Evolutionary conservation across 2,888 invertebrate genomes (phyloP).

Genomic region (Stenolophus ochropezus): DNA sequence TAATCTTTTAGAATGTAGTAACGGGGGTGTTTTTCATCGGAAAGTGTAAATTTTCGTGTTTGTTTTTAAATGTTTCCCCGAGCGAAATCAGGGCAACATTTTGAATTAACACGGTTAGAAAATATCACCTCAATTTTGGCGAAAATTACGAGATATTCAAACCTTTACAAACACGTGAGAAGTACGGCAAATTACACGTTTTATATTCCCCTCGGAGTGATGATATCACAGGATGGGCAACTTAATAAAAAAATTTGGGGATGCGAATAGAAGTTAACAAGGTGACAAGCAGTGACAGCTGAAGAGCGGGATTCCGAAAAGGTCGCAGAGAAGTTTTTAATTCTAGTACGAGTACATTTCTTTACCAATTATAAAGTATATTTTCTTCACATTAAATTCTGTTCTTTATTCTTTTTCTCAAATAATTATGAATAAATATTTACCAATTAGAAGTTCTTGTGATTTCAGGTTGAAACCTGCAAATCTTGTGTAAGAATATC

Average conservation of each 20-base stretch:
- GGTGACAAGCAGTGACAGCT: slow-evolving; percentile 13
- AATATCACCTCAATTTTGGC: slow-evolving; percentile 29
- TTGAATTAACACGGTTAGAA: slow-evolving; percentile 28
- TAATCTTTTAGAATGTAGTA: no score
- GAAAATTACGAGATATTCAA: slow-evolving; percentile 42
- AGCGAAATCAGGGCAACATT: slow-evolving; percentile 18
- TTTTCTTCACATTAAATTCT: background rate
- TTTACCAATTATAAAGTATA: background rate
- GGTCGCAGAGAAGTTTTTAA: background rate
- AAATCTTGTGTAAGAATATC: background rate
- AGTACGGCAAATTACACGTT: slow-evolving; percentile 20
- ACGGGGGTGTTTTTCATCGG: no score
- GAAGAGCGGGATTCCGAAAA: background rate
- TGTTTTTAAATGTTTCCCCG: background rate
- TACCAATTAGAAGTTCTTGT: background rate
- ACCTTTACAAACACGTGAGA: slow-evolving; percentile 33
- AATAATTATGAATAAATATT: background rate
- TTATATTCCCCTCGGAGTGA: slow-evolving; percentile 29
- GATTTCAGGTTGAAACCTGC: background rate
- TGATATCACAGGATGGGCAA: slow-evolving; percentile 32
- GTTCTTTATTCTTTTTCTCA: background rate
- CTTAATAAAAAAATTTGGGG: slow-evolving; percentile 38
- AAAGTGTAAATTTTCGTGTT: background rate
- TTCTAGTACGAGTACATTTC: background rate
- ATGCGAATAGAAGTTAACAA: slow-evolving; percentile 38